Base-by-base conservation (phyloP, 2,888 invertebrate species). In the Tipula lateralis region DNA sequence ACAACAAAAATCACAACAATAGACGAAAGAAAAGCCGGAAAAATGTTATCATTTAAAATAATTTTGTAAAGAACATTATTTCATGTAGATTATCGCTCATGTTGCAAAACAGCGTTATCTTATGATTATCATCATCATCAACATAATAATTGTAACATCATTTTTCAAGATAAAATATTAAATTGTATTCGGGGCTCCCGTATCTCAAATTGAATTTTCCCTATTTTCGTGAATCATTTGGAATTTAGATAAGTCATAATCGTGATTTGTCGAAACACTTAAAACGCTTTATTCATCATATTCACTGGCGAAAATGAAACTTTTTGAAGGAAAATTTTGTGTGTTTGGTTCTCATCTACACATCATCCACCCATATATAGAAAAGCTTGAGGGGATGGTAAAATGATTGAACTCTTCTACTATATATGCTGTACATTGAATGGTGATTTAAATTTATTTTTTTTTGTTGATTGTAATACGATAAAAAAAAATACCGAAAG, bases 51-150 rank as follows among this genome's bases (percentile, higher is more conserved):
- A 32, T 32, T n/a, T n/a, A n/a, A n/a, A n/a, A n/a, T n/a, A n/a
- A 32, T 32, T 32, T 32, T 32, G 32, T n/a, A n/a, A n/a, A n/a
- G n/a, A n/a, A n/a, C n/a, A n/a, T n/a, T n/a, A n/a, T n/a, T 32
- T 32, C 32, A 32, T 32, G 4, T 32, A 32, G 32, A 32, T 32
- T 32, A 32, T 3, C 32, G 32, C 32, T 7, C 7, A 32, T 7
- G 32, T 32, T 39, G 13, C 4, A 66, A 66, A 9, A 66, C 24
- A 66, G 24, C 24, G 24, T 66, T 66, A 66, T 66, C 66, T 24
- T 66, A 66, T 24, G 66, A 66, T 66, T 66, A 66, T 24, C 66
- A 66, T 66, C 66, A 66, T 66, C 66, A 66, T 66, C 66, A 24
- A 24, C 24, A 66, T 66, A 66, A 66, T 24, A 0, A 66, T 66